A percentile compares a stretch with the other conserved stretches of the same genome.
phyloP scores from a whole-genome alignment of 2,113 vertebrate genomes.

The Pluvianellus socialis region DNA sequence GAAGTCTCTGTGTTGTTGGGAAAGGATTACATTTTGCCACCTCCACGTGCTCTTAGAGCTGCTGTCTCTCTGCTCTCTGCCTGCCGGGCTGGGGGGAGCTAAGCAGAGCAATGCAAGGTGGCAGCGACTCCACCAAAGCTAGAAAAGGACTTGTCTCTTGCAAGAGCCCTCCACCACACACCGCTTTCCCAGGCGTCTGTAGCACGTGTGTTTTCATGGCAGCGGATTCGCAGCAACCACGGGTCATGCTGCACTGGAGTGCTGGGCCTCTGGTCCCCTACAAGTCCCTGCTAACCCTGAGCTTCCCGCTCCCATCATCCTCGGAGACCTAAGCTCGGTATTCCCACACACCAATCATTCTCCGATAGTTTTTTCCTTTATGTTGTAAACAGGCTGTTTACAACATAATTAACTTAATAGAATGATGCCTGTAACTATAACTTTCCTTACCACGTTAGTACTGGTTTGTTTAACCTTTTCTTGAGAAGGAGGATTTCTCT shows the following conservation, averaged over 20 bases:
- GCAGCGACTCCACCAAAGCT: neutral
- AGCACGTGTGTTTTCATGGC: neutral
- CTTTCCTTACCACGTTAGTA: neutral
- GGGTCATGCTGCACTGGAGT: neutral
- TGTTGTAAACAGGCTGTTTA: neutral
- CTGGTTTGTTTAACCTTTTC: neutral
- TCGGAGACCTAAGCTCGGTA: neutral
- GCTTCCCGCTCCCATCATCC: neutral
- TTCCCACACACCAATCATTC: neutral
- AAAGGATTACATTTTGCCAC: neutral
- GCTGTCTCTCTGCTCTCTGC: neutral
- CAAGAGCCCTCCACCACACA: neutral
- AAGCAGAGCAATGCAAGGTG: neutral
- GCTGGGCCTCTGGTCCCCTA: neutral
- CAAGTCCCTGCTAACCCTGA: neutral
- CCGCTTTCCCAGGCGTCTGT: neutral
- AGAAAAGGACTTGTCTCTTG: neutral
- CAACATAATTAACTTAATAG: neutral
- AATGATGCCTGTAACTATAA: neutral
- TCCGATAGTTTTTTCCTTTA: neutral
- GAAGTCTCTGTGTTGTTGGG: neutral
- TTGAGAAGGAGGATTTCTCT: neutral
- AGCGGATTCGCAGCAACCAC: neutral
- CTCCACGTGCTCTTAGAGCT: fast-evolving
- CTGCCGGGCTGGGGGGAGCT: neutral